Evolutionary conservation across 2,113 vertebrate genomes (phyloP), one percentile per base, ranked within the genome.

Genomic region (Xiphias gladius): DNA sequence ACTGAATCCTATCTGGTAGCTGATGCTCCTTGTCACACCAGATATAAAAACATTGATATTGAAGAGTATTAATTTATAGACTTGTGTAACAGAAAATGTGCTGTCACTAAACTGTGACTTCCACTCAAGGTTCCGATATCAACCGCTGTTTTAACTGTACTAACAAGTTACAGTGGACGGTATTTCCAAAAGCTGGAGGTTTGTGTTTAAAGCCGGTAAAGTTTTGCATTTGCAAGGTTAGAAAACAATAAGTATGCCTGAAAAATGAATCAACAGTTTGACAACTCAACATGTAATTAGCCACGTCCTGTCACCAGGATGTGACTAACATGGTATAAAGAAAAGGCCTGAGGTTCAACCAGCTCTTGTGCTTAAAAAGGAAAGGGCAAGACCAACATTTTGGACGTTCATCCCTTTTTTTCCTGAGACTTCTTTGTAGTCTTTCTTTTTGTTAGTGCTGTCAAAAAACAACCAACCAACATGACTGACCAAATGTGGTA

Each of bases 301-400:
- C 55, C 2, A 5, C 1, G 0, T 61, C 64, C 59, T 55, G 28
- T 78, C 48, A 61, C 79, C 82, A 89, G 71, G 71, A 89, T 24
- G 57, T 46, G 59, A 5, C 46, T 62, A 64, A 17, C 0, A 0
- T 20, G 52, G 70, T 61, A 65, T 30, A 26, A 19, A 65, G 73
- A 68, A 68, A 70, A 2, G 13, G 11, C 59, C 26, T 73, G 50
- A 30, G 26, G 46, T 37, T 63, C 74, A 79, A 85, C 12, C 0
- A 13, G 39, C 22, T 72, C 35, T 37, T 4, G 2, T 16, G 50
- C 20, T 73, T 22, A 22, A 41, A 39, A 57, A 35, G 28, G 8
- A 58, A 66, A n/a, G 10, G 32, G 17, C 13, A 52, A 64, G 6
- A 9, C 12, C 4, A 14, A 19, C 22, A 20, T 50, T 39, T 39